Percentiles rank a stretch among this genome's conserved stretches.
Evolutionary conservation across 2,888 invertebrate genomes (phyloP).

Genomic region (Yponomeuta cagnagella): DNA sequence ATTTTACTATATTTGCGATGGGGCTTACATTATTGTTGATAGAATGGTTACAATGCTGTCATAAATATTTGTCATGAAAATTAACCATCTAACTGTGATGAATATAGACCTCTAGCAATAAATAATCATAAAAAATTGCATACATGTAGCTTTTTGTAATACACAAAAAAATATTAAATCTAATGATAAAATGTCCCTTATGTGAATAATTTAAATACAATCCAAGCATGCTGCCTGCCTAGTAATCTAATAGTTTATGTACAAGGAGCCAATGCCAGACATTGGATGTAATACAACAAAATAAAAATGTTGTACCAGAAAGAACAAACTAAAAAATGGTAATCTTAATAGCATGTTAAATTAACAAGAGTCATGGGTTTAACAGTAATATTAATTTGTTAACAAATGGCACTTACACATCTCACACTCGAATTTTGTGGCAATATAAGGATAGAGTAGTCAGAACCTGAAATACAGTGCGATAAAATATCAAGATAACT

Average conservation of each 20-base stretch:
- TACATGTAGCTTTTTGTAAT: neutral
- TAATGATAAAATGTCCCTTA: neutral
- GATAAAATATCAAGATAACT: neutral
- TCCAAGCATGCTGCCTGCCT: neutral
- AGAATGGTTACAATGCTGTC: neutral
- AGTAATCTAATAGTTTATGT: neutral
- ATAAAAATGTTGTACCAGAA: neutral
- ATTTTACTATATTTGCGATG: no score
- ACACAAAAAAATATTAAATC: neutral
- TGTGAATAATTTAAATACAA: neutral
- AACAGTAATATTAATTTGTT: neutral
- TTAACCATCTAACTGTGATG: neutral
- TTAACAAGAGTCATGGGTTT: neutral
- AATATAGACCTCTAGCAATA: neutral
- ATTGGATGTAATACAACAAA: neutral
- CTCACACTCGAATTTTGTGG: neutral
- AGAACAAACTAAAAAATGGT: neutral
- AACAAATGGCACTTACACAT: constrained; percentile 4
- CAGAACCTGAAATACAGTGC: neutral
- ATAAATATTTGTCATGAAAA: neutral
- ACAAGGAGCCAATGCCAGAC: neutral
- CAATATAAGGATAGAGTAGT: neutral
- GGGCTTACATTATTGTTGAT: no score
- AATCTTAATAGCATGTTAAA: constrained; percentile 2
- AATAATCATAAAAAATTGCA: neutral